phyloP scores from a whole-genome alignment of 92 coral and sea anemone genomes.

The Zoanthus sansibaricus region DNA sequence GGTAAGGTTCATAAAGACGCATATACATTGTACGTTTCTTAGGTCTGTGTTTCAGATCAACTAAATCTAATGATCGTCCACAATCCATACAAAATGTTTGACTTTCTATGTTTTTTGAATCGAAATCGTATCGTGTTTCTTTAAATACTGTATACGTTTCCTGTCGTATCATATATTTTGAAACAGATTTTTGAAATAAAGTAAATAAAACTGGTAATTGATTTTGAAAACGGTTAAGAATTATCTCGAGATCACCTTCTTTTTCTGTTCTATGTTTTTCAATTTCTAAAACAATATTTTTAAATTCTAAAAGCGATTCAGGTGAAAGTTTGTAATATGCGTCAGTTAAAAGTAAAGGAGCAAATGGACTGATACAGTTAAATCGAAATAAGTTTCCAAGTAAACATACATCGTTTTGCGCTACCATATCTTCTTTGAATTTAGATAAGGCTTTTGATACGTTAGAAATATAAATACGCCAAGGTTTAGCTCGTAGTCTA shows the following conservation, averaged over 20 bases:
- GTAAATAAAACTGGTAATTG: not conserved
- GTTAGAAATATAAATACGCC: not conserved
- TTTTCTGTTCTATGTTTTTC: not conserved
- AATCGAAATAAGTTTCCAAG: not conserved
- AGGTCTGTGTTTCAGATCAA: constrained; percentile 1
- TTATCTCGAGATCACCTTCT: not conserved
- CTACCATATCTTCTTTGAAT: not conserved
- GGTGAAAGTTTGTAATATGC: not conserved
- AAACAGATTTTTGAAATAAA: not conserved
- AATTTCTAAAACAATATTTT: not conserved
- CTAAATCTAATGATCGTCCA: not conserved
- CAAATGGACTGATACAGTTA: not conserved
- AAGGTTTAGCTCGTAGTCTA: not conserved
- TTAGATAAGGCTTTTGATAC: not conserved
- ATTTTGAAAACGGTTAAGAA: not conserved
- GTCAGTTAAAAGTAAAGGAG: not conserved
- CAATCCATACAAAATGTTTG: not conserved
- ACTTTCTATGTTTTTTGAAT: not conserved
- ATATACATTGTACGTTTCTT: not conserved
- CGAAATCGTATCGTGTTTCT: not conserved
- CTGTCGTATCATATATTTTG: not conserved
- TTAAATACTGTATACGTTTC: not conserved
- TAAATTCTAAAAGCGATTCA: not conserved
- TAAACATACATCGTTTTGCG: not conserved
- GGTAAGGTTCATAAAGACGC: not conserved